Percentiles rank a stretch among this genome's conserved stretches.
phyloP scores from a whole-genome alignment of 2,888 invertebrate species.

The Apamea anceps region DNA sequence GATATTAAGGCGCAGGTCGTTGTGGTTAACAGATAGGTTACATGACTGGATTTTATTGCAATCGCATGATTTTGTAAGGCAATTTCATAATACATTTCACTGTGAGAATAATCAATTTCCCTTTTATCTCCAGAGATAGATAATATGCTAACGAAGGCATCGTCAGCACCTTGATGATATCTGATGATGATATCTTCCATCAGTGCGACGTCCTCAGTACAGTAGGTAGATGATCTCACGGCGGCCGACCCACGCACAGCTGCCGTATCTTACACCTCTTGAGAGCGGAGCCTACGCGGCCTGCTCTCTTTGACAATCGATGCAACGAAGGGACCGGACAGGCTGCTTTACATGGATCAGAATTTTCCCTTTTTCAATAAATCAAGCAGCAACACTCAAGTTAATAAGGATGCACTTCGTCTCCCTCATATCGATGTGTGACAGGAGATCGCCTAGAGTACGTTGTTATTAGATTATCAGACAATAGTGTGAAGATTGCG shows the following conservation, averaged over 20 bases:
- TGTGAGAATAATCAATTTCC: background rate
- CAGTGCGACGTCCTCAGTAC: background rate
- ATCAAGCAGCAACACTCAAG: background rate
- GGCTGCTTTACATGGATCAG: background rate
- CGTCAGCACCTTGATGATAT: background rate
- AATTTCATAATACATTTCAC: background rate
- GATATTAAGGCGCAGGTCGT: background rate
- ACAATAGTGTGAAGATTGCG: slow-evolving; percentile 13
- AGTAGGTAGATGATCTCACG: background rate
- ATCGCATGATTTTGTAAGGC: background rate
- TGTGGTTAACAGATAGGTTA: background rate
- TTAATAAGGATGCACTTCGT: background rate
- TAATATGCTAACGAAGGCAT: background rate
- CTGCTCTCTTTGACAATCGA: background rate
- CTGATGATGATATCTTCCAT: background rate
- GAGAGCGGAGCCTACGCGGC: background rate
- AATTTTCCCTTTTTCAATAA: background rate
- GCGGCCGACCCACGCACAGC: background rate
- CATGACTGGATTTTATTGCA: background rate
- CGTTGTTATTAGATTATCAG: slow-evolving; percentile 5
- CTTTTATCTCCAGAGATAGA: background rate
- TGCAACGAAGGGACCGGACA: background rate
- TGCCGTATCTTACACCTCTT: background rate
- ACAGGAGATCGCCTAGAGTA: background rate
- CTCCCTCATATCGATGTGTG: background rate